These are phyloP conservation scores for Melospiza melodia DNA, from an alignment of 2,113 vertebrate genomes.

Conservation along the genomic window DNA sequence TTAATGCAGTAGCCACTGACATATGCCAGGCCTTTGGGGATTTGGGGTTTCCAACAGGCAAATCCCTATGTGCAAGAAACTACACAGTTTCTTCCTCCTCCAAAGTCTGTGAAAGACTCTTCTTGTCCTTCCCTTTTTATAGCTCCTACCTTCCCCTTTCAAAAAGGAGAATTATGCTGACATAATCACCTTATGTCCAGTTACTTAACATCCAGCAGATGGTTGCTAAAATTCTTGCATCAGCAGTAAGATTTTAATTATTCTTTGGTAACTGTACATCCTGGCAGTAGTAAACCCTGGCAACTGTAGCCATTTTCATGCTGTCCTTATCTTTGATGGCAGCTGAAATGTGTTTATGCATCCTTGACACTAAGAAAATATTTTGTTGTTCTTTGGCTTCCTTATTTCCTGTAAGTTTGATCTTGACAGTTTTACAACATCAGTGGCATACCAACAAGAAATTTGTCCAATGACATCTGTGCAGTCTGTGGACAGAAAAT, in stretches of 20 bases:
- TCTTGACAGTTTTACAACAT: slow-evolving; percentile 74
- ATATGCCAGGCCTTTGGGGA: neutral
- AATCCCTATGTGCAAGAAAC: neutral
- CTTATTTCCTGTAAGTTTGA: neutral
- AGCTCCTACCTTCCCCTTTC: neutral
- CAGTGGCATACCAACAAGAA: slow-evolving; percentile 74
- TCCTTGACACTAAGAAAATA: neutral
- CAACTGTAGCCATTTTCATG: neutral
- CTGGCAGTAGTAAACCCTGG: neutral
- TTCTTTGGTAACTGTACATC: neutral
- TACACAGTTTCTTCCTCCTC: neutral
- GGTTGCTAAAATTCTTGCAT: neutral
- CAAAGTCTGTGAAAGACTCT: neutral
- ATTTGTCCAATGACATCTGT: slow-evolving; percentile 67
- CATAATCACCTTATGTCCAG: neutral
- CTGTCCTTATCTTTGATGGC: neutral
- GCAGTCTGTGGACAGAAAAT: slow-evolving; percentile 76
- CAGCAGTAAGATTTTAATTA: neutral
- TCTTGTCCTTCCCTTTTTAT: neutral
- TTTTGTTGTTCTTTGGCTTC: neutral
- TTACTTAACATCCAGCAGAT: neutral
- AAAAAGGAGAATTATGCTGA: neutral
- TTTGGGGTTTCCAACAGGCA: neutral
- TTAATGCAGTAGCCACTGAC: neutral
- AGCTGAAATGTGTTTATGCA: neutral